phyloP scores from a whole-genome alignment of 2,888 invertebrate species.

The Pollenia labialis region DNA sequence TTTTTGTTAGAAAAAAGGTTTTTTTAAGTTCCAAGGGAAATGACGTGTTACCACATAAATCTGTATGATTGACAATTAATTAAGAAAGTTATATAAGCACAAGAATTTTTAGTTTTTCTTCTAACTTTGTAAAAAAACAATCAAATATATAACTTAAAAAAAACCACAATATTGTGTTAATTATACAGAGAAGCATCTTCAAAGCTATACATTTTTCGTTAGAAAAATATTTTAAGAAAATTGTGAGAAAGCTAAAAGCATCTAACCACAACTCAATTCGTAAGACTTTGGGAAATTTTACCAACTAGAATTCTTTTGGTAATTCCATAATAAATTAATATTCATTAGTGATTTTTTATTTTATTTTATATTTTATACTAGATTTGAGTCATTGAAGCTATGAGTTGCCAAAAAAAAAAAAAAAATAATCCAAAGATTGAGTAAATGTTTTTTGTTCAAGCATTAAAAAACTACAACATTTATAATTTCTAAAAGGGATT shows the following conservation, averaged over 20 bases:
- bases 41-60: too few species aligned
- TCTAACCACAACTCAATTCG: slow-evolving; percentile 19
- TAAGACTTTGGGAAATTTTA: slow-evolving; percentile 15
- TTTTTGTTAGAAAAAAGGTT: background rate
- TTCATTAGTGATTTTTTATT: slow-evolving; percentile 1
- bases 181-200: background rate
- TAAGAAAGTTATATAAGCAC: background rate
- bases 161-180: slow-evolving; percentile 8
- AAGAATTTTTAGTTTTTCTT: background rate
- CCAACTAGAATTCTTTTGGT: background rate
- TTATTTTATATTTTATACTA: background rate
- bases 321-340: slow-evolving; percentile 16
- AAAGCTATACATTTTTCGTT: slow-evolving; percentile 1
- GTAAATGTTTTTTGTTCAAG: background rate
- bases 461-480: background rate
- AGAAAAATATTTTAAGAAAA: slow-evolving; percentile 26
- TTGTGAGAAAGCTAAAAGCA: background rate
- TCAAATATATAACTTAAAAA: slow-evolving; percentile 16
- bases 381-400: slow-evolving; percentile 12
- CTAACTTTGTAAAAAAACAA: background rate
- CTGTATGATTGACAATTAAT: background rate
- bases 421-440: background rate
- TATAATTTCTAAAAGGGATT: too few species aligned
- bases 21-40: background rate
- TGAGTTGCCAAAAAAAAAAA: slow-evolving; percentile 6